Evolutionary conservation across 2,888 invertebrate species (phyloP), one percentile per base, ranked within the genome.

Genomic region (Himalopsyche kuldschensis): DNA sequence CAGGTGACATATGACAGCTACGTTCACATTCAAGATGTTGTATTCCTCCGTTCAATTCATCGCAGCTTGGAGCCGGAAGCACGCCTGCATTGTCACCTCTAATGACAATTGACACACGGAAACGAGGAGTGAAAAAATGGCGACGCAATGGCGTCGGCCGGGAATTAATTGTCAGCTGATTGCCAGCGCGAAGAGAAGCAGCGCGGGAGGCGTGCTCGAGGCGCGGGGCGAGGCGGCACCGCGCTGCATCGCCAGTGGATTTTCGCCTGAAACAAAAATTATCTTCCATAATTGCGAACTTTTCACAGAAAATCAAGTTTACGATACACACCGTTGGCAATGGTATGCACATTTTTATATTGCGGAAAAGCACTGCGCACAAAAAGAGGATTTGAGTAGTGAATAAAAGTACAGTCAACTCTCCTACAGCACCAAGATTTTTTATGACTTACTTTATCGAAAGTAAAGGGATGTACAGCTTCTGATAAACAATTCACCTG

Each of bases 181-280:
- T 17, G 76, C 31, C 27, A 82, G 24, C 32, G 47, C n/a, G 8
- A 83, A 85, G 80, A 91, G 81, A 82, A 89, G 87, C 86, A 91
- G 88, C 87, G 90, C 87, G 88, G 91, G 89, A 88, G 89, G 88
- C 78, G 89, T 88, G 15, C 88, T 86, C 1, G 88, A 87, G n/a
- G 90, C 88, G 0, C 89, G 89, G 4, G 24, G 48, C 20, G 80
- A 63, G n/a, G 83, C 77, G 41, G 88, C 87, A 4, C 92, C 92
- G 8, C 92, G 90, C 85, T 92, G 92, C 92, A 92, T 92, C 81
- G 92, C 92, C 20, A 92, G 88, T 78, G 92, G 92, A 85, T 92
- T 92, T 86, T 92, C 92, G 82, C 91, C 92, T 92, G 91, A 6
- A 80, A 77, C 2, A 77, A 46, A 63, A 77, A 48, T 2, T 24